Evolutionary conservation across 2,888 invertebrate species (phyloP), one percentile per base, ranked within the genome.

Genomic region (Platynereis dumerilii): DNA sequence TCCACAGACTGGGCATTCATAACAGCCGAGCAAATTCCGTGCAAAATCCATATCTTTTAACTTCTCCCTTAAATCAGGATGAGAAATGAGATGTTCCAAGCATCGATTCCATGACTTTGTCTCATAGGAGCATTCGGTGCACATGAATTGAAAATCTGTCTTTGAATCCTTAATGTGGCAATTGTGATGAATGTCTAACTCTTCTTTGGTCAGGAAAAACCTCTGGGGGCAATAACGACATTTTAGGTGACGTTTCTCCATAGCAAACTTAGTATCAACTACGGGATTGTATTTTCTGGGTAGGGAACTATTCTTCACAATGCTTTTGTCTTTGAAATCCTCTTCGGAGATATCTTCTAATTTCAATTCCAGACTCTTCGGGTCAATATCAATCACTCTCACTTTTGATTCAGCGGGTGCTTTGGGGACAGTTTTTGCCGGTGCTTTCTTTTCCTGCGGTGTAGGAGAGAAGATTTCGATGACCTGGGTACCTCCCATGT

Each of bases 21-120:
- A 68, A 20, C 44, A 45, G n/a, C 70, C 70, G 24, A 64, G 24
- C 5, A 67, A 58, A 42, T 69, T 70, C 22, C 53, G 45, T 1
- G 62, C 53, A 45, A 58, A 48, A n/a, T 29, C 27, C 1, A 29
- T 52, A 26, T 60, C 29, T 26, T 12, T 39, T n/a, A 69, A 52
- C 7, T 55, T 44, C 7, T 48, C 27, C n/a, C 55, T 39, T 29
- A 52, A 59, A 2, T 56, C 63, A 10, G 54, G 53, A 26, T 70
- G 70, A 1, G 64, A 56, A 7, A 66, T 44, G 22, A 70, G 44
- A 28, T 70, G 70, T 1, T 53, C 45, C 17, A 70, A 56, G 45
- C 64, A 61, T 1, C 65, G 44, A 34, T 62, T 62, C 68, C 69
- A 70, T 26, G 22, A 34, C 0, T 10, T 15, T 1, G 52, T 20